Evolutionary conservation across 2,888 invertebrate genomes (phyloP).

Genomic region (Machimus atricapillus): DNA sequence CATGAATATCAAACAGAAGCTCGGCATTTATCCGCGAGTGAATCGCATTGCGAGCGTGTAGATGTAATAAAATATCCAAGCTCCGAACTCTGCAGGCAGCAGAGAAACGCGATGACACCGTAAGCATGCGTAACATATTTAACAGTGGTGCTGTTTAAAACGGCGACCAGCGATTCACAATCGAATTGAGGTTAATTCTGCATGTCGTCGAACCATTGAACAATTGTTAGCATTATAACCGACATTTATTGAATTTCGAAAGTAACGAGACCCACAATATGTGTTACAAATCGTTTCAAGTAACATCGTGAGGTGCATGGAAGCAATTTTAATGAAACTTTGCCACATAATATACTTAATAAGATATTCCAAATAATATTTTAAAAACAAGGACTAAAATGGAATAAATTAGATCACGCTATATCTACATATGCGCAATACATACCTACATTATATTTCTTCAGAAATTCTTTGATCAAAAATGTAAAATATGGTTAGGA

Average conservation of each 20-base stretch:
- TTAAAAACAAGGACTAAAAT: too few species aligned
- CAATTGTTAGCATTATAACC: not conserved
- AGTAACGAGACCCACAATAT: not conserved
- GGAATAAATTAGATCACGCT: not conserved
- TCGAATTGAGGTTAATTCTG: conserved; percentile 6
- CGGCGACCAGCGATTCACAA: not conserved
- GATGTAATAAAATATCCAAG: not conserved
- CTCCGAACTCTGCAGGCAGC: not conserved
- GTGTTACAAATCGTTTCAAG: not conserved
- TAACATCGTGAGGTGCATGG: not conserved
- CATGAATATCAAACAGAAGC: conserved; percentile 31
- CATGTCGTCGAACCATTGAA: not conserved
- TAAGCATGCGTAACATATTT: conserved; percentile 7
- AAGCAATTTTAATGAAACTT: not conserved
- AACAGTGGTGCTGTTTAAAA: not conserved
- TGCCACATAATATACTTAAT: too few species aligned
- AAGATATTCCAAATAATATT: too few species aligned
- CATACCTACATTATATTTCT: too few species aligned
- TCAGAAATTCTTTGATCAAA: too few species aligned
- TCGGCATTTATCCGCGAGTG: not conserved
- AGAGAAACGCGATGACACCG: conserved; percentile 5
- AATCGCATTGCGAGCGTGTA: not conserved
- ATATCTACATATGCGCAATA: too few species aligned
- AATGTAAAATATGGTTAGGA: too few species aligned
- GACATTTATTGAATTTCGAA: not conserved